Base-by-base conservation (phyloP, 2,113 vertebrate species). In the Galeopterus variegatus region DNA sequence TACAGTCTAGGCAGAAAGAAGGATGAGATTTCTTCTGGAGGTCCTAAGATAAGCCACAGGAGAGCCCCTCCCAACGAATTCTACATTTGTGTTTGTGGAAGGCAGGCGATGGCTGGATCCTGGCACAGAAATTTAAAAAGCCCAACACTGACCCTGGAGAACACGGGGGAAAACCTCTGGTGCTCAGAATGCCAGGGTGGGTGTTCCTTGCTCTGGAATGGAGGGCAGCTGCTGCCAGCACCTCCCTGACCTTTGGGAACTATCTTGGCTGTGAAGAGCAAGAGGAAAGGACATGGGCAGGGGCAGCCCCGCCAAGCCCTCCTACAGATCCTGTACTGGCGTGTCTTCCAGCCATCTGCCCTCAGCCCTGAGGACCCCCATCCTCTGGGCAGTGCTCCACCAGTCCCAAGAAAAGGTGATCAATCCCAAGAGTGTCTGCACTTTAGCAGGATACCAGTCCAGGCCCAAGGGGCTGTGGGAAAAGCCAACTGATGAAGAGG, bases 171-270 rank as follows among this genome's bases (percentile, higher is more conserved):
- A n/a, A n/a, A n/a, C n/a, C n/a, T n/a, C n/a, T n/a, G n/a, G n/a
- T n/a, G n/a, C n/a, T n/a, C n/a, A n/a, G n/a, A n/a, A n/a, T n/a
- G n/a, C 15, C 18, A 50, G 26, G 48, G 13, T 15, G 41, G 8
- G 26, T 33, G 48, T 52, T 28, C 48, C 26, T 76, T 52, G 48
- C 26, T 90, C 69, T 65, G 76, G 36, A 50, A 8, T 8, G 18
- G 19, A 64, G 19, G 9, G 60, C 0, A 1, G 21, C 67, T 3
- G 0, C 62, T 9, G 2, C 93, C 52, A n/a, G 13, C 14, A 10
- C 1, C 5, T 24, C 31, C 26, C 45, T 2, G 50, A 36, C 21
- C 67, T 48, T 26, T 15, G n/a, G 69, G 69, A 41, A 52, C 28
- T 23, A 60, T 14, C 11, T 6, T 26, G 24, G 26, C 65, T 12